phyloP scores from a whole-genome alignment of 2,113 vertebrate species.

The Dendropsophus ebraccatus region DNA sequence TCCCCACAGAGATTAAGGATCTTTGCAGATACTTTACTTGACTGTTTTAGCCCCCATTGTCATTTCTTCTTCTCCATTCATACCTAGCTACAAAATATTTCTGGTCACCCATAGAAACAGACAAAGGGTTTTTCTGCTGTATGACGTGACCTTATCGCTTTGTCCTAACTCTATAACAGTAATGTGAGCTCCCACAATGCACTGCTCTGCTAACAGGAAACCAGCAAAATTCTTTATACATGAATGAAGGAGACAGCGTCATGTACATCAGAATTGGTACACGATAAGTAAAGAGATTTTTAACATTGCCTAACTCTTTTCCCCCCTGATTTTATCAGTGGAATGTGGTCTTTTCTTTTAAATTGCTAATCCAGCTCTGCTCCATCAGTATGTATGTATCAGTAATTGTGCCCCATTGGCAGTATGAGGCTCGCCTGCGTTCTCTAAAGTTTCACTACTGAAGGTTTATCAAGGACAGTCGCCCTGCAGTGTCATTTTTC shows the following conservation, averaged over 20 bases:
- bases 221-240: no score
- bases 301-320: no score
- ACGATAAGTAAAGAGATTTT: not conserved
- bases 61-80: not conserved
- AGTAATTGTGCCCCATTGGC: not conserved
- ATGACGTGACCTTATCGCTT: no score
- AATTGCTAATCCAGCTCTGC: not conserved
- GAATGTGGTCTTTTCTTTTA: not conserved
- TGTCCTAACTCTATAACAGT: not conserved
- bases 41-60: not conserved
- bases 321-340: no score
- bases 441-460: not conserved
- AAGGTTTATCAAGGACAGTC: not conserved
- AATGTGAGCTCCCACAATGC: not conserved
- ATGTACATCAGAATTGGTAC: not conserved
- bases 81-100: not conserved
- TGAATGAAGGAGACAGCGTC: not conserved
- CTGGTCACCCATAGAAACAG: not conserved
- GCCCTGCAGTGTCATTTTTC: not conserved
- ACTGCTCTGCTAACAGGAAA: not conserved
- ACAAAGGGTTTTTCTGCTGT: not conserved
- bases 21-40: not conserved
- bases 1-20: not conserved
- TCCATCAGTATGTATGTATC: not conserved
- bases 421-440: not conserved